Evolutionary conservation across 2,113 vertebrate species (phyloP).

Genomic region (Phocoena phocoena): DNA sequence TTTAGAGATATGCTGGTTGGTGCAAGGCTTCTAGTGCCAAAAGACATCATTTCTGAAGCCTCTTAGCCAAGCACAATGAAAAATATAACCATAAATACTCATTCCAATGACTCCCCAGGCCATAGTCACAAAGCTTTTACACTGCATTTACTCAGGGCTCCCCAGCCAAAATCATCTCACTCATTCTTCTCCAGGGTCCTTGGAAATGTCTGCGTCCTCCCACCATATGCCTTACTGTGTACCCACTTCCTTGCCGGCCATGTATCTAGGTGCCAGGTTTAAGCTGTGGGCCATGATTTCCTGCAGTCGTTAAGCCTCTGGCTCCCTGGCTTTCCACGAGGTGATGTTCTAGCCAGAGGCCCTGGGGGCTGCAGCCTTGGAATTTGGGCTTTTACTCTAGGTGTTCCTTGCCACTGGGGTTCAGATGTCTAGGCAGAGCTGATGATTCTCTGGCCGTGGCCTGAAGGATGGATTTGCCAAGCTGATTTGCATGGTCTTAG

Average conservation of each 20-base stretch:
- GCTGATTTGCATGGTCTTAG: not conserved
- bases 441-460: not conserved
- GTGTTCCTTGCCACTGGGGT: not conserved
- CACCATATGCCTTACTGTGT: constrained; percentile 32
- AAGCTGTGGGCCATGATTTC: constrained; percentile 48
- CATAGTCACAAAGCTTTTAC: constrained; percentile 43
- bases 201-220: not conserved
- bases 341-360: not conserved
- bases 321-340: not conserved
- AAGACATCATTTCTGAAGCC: constrained; percentile 74
- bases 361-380: not conserved
- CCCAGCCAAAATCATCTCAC: constrained; percentile 47
- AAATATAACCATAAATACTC: constrained; percentile 65
- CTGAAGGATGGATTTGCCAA: not conserved
- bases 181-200: constrained; percentile 40
- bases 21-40: constrained; percentile 56
- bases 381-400: not conserved
- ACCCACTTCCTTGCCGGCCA: not conserved
- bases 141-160: not conserved
- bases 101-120: constrained; percentile 62
- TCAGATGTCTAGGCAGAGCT: not conserved
- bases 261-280: constrained; percentile 52
- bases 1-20: constrained; percentile 53
- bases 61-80: constrained; percentile 61
- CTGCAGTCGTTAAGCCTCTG: constrained; percentile 44